Conservation (phyloP, 30 jellyfish, hydroid and myxozoan species). For the Aurelia coerulea region DNA sequence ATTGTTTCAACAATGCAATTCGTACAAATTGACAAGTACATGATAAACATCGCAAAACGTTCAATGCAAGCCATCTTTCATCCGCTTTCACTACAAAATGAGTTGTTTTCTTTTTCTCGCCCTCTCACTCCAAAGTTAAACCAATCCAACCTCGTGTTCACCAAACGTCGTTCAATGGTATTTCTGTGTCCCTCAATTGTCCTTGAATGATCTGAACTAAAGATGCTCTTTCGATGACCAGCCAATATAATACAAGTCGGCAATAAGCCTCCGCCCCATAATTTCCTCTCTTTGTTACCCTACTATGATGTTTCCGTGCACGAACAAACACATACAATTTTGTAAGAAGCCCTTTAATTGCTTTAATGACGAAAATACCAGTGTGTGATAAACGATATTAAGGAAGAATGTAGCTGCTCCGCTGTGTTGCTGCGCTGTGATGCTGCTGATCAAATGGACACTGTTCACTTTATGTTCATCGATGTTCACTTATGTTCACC, state of each 20-base stretch:
- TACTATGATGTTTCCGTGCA: constrained; percentile 41
- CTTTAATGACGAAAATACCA: constrained; percentile 10
- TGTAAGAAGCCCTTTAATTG: constrained; percentile 28
- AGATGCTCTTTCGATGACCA: constrained; percentile 8
- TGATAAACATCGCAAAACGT: background rate
- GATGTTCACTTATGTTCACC: too few relatives aligned
- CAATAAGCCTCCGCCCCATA: constrained; percentile 70
- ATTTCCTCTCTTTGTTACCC: constrained; percentile 56
- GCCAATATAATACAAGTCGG: constrained; percentile 13
- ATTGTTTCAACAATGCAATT: constrained; percentile 8
- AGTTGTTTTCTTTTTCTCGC: background rate
- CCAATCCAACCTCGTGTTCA: too few relatives aligned
- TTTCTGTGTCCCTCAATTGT: background rate
- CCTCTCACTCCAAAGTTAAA: too few relatives aligned
- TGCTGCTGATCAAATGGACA: too few relatives aligned
- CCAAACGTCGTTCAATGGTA: too few relatives aligned
- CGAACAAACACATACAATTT: constrained; percentile 13
- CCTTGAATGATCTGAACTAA: background rate
- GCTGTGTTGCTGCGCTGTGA: too few relatives aligned
- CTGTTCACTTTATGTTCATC: too few relatives aligned
- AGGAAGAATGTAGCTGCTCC: background rate
- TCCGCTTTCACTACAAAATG: background rate
- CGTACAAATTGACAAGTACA: background rate
- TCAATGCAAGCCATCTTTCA: background rate
- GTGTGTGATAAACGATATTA: constrained; percentile 28